Percentiles rank a stretch among this genome's conserved stretches.
Conservation (phyloP, 2,888 invertebrate species). For the Temnothorax ravouxi region DNA sequence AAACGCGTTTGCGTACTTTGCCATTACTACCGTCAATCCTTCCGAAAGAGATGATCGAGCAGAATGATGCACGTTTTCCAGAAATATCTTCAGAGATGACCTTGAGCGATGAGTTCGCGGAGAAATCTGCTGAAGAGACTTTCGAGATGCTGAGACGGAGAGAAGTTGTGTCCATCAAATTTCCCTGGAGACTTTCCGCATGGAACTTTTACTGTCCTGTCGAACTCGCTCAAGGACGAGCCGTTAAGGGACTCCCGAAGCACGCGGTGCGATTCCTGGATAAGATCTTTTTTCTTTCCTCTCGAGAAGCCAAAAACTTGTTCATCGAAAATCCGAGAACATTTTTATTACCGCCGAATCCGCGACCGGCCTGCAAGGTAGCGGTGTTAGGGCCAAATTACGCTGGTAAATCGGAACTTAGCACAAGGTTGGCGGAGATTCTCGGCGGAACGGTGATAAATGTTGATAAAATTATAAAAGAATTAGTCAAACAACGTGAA, state of each 20-base stretch:
- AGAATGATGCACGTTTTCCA: conserved; percentile 10
- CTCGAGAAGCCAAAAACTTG: conserved; percentile 86
- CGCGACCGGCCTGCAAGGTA: conserved; percentile 88
- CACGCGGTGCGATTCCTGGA: conserved; percentile 89
- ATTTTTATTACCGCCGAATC: conserved; percentile 88
- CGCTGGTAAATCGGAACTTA: conserved; percentile 89
- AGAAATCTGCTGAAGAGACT: conserved; percentile 79
- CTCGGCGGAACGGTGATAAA: conserved; percentile 87
- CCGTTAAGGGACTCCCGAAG: conserved; percentile 87
- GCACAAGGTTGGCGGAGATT: conserved; percentile 88
- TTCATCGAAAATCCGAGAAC: conserved; percentile 90
- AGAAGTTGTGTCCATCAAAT: conserved; percentile 81
- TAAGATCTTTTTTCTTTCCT: conserved; percentile 89
- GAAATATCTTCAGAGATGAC: conserved; percentile 75
- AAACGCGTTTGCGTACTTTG: conserved; percentile 50
- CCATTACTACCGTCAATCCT: conserved; percentile 60
- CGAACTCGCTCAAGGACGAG: conserved; percentile 88
- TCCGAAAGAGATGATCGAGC: conserved; percentile 44
- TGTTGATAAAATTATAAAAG: conserved; percentile 80
- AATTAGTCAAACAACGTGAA: conserved; percentile 59
- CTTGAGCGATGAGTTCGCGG: conserved; percentile 69
- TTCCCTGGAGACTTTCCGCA: conserved; percentile 87
- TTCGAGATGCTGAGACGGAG: conserved; percentile 80
- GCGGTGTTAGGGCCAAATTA: conserved; percentile 89
- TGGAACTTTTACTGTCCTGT: conserved; percentile 90